phyloP scores from a whole-genome alignment of 2,888 invertebrate genomes.

The Torymus aiolomorphi region DNA sequence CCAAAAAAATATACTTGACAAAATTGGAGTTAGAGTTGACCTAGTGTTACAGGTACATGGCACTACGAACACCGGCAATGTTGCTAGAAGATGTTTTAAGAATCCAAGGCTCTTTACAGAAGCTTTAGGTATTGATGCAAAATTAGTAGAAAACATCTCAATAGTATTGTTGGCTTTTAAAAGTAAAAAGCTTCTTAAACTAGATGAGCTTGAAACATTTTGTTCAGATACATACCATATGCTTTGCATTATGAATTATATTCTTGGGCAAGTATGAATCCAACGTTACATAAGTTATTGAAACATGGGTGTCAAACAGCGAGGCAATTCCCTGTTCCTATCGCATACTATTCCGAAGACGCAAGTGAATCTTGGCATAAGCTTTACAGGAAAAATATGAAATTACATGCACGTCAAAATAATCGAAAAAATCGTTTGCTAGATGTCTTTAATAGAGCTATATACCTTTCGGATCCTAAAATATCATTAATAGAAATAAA shows the following conservation, averaged over 20 bases:
- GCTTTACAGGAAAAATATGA: neutral
- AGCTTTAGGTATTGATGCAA: neutral
- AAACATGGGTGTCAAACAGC: constrained; percentile 14
- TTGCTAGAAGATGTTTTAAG: constrained; percentile 18
- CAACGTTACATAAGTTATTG: neutral
- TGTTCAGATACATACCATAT: constrained; percentile 16
- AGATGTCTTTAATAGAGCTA: constrained; percentile 14
- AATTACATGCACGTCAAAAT: constrained; percentile 10
- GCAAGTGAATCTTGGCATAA: constrained; percentile 21
- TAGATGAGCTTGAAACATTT: constrained; percentile 9
- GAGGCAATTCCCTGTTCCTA: constrained; percentile 2
- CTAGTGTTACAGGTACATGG: neutral
- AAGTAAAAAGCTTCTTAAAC: constrained; percentile 12
- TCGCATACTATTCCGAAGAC: constrained; percentile 14
- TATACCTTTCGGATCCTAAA: neutral
- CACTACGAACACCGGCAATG: constrained; percentile 25
- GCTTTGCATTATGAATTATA: constrained; percentile 4
- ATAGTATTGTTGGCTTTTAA: constrained; percentile 8
- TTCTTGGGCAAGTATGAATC: constrained; percentile 21
- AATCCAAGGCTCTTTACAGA: constrained; percentile 13
- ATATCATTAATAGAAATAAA: neutral
- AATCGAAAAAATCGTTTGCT: neutral
- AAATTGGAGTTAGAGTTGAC: neutral
- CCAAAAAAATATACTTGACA: neutral
- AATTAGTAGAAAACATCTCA: neutral